Conservation (phyloP, 2,888 invertebrate species). For the Didymodactylos carnosus region DNA sequence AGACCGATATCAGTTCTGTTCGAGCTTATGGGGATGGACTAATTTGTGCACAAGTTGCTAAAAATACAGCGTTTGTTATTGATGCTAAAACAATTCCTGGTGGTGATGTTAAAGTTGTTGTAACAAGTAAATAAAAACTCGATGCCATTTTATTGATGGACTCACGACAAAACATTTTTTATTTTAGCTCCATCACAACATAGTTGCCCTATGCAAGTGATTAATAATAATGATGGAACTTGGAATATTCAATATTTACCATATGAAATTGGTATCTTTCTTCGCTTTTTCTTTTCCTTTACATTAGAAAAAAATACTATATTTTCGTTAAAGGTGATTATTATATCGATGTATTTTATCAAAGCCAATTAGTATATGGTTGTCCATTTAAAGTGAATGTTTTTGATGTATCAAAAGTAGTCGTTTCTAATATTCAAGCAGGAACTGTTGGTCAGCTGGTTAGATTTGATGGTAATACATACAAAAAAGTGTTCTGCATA, state of each 20-base stretch:
- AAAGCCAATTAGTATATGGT: constrained; percentile 3
- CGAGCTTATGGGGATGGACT: neutral
- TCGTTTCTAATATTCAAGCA: constrained; percentile 16
- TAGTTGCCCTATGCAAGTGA: neutral
- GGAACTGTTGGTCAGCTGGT: constrained; percentile 29
- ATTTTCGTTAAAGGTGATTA: constrained; percentile 10
- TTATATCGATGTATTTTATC: constrained; percentile 7
- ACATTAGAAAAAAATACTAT: neutral
- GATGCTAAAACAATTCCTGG: neutral
- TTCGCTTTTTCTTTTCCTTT: neutral
- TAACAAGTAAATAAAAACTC: constrained; percentile 7
- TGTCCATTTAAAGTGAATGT: constrained; percentile 14
- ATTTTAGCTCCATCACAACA: neutral
- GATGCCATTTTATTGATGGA: neutral
- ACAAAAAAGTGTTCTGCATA: constrained; percentile 17
- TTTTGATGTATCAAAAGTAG: constrained; percentile 5
- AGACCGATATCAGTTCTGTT: neutral
- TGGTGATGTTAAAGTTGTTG: constrained; percentile 5
- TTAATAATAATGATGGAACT: constrained; percentile 1
- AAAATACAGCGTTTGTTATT: neutral
- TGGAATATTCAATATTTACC: constrained; percentile 3
- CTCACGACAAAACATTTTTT: neutral
- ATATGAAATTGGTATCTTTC: neutral
- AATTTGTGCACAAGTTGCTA: neutral
- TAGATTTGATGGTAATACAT: constrained; percentile 24